Base-by-base conservation (phyloP, 2,888 invertebrate genomes). In the Nebria salina region DNA sequence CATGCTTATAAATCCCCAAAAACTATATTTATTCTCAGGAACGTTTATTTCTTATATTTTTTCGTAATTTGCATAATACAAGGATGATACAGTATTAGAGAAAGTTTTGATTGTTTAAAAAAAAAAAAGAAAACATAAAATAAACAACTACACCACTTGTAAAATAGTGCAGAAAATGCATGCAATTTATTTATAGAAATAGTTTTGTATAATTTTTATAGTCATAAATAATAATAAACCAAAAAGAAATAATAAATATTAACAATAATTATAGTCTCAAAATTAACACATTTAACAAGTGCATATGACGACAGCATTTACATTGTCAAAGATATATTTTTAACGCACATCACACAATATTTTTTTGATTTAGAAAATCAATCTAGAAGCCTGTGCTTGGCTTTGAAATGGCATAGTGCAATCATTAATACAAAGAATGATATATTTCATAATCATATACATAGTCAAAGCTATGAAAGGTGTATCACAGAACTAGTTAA, bases 401-500 rank as follows among this genome's bases (percentile, higher is more conserved):
- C 70, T 70, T 70, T 25, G 34, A 70, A 70, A 70, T 73, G 73
- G 73, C 73, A 73, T 41, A 73, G 73, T 73, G 73, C 73, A 43
- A 73, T 42, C 43, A 73, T 42, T 73, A 25, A 73, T 73, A 73
- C 43, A 73, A 42, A 73, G 43, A 20, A 42, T 73, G 42, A 73
- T 41, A 15, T 72, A 72, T 73, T 34, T 73, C 41, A 41, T 43
- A 73, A 43, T 73, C 73, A 73, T 73, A 70, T 75, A 75, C 75
- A 80, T 81, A 81, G 72, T 76, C 81, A 73, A 81, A 76, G 73
- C 76, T 81, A 81, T 81, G 76, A 81, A 64, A 81, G 66, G 81
- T 81, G 81, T 81, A 81, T 81, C 81, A 81, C 81, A 81, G 81
- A 81, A 81, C 81, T 81, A 81, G 76, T 81, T 76, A 81, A 81